Evolutionary conservation across 2,888 invertebrate genomes (phyloP).

Genomic region (Lamellibrachia columna): DNA sequence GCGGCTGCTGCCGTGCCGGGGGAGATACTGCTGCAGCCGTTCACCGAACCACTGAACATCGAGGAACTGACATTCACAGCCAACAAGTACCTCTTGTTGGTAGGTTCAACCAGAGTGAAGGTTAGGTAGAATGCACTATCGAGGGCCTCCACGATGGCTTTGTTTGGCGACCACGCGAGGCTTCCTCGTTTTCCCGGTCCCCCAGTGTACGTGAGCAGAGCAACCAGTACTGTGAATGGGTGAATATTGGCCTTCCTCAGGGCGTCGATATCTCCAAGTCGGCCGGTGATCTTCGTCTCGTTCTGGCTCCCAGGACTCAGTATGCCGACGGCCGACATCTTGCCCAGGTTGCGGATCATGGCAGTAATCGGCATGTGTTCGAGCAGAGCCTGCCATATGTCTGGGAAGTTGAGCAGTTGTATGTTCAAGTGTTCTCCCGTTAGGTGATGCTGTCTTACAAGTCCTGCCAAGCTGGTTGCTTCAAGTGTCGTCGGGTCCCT

Average conservation of each 20-base stretch:
- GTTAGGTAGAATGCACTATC: conserved; percentile 61
- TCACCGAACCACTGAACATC: conserved; percentile 63
- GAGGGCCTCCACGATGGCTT: conserved; percentile 48
- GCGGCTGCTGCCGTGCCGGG: conserved; percentile 71
- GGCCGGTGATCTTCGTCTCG: conserved; percentile 43
- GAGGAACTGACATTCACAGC: conserved; percentile 71
- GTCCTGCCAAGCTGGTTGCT: not conserved
- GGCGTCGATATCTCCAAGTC: conserved; percentile 48
- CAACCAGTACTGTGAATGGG: conserved; percentile 62
- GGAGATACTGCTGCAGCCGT: conserved; percentile 66
- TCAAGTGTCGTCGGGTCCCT: not conserved
- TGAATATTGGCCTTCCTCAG: conserved; percentile 58
- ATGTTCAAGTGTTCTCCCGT: conserved; percentile 78
- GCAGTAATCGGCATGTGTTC: conserved; percentile 65
- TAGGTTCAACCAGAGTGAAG: conserved; percentile 68
- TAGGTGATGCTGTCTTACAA: conserved; percentile 67
- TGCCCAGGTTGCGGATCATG: conserved; percentile 63
- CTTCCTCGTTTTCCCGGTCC: conserved; percentile 62
- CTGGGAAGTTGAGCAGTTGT: conserved; percentile 73
- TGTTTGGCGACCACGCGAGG: conserved; percentile 55
- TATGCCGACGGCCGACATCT: conserved; percentile 52
- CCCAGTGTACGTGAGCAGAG: conserved; percentile 54
- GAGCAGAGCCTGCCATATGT: conserved; percentile 69
- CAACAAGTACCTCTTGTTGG: conserved; percentile 70
- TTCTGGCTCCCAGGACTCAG: conserved; percentile 43